These are phyloP conservation scores for Lycocerus yunnanus DNA, from an alignment of 2,888 invertebrate genomes.

Conservation along the genomic window DNA sequence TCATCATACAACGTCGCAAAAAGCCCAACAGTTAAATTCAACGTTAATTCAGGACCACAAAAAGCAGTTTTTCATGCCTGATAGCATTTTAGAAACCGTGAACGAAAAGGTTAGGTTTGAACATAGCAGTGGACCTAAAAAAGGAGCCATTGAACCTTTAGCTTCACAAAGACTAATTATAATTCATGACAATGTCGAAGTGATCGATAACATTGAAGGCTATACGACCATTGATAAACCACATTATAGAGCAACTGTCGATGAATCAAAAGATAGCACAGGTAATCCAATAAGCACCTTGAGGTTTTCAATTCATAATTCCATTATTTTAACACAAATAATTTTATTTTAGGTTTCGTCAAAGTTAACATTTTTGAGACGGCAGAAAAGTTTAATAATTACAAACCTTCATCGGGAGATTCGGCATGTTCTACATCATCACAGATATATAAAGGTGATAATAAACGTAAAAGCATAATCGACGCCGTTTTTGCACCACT, in stretches of 20 bases:
- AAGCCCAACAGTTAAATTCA: conserved; percentile 53
- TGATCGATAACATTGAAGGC: conserved; percentile 64
- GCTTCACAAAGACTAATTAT: conserved; percentile 69
- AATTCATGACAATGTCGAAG: conserved; percentile 75
- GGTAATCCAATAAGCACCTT: no score
- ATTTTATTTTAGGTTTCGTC: conserved; percentile 61
- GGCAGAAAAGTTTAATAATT: not conserved
- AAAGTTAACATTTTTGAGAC: conserved; percentile 60
- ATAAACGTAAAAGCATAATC: not conserved
- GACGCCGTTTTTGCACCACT: not conserved
- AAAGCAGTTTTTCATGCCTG: conserved; percentile 69
- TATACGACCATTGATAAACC: conserved; percentile 64
- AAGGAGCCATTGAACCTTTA: conserved; percentile 59
- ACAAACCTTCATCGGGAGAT: not conserved
- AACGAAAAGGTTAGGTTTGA: conserved; percentile 65
- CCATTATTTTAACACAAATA: conserved; percentile 32
- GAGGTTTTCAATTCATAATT: not conserved
- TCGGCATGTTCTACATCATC: not conserved
- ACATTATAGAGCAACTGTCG: conserved; percentile 66
- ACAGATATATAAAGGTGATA: not conserved
- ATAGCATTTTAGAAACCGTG: conserved; percentile 70
- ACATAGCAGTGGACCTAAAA: conserved; percentile 53
- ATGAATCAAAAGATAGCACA: conserved; percentile 58
- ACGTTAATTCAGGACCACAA: conserved; percentile 61
- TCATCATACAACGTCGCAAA: conserved; percentile 35